Percentiles rank a stretch among this genome's conserved stretches.
phyloP scores from a whole-genome alignment of 2,888 invertebrate genomes.

The Cephus spinipes region DNA sequence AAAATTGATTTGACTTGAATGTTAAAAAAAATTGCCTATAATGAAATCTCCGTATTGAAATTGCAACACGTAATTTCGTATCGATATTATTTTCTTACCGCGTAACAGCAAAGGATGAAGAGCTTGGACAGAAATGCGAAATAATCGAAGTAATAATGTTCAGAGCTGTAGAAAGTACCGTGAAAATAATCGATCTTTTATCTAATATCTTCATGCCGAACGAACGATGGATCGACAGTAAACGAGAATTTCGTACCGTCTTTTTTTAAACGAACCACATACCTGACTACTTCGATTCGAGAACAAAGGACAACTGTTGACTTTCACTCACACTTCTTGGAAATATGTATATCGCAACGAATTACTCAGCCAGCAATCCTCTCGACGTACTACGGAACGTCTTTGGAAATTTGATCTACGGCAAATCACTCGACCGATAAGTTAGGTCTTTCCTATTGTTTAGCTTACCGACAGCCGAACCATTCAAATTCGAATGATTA shows the following conservation, averaged over 20 bases:
- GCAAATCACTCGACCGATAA: too few relatives aligned
- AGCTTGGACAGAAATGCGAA: background rate
- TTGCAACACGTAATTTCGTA: background rate
- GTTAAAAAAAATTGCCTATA: background rate
- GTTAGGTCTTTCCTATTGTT: too few relatives aligned
- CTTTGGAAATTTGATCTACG: constrained; percentile 12
- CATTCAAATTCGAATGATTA: too few relatives aligned
- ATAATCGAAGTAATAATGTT: background rate
- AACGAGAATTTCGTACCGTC: too few relatives aligned
- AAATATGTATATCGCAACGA: constrained; percentile 28
- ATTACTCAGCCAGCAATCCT: constrained; percentile 9
- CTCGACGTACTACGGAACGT: constrained; percentile 1
- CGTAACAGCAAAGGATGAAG: too few relatives aligned
- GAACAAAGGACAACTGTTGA: constrained; percentile 24
- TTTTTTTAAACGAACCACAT: background rate
- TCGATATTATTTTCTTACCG: too few relatives aligned
- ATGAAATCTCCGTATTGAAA: background rate
- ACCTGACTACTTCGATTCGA: background rate
- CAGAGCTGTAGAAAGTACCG: background rate
- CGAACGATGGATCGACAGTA: too few relatives aligned
- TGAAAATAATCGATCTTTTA: background rate
- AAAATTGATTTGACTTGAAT: background rate
- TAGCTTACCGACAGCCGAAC: too few relatives aligned
- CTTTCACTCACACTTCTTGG: constrained; percentile 29
- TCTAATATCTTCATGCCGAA: background rate